phyloP scores from a whole-genome alignment of 2,797 vertebrate genomes.

The Urophycis tenuis region DNA sequence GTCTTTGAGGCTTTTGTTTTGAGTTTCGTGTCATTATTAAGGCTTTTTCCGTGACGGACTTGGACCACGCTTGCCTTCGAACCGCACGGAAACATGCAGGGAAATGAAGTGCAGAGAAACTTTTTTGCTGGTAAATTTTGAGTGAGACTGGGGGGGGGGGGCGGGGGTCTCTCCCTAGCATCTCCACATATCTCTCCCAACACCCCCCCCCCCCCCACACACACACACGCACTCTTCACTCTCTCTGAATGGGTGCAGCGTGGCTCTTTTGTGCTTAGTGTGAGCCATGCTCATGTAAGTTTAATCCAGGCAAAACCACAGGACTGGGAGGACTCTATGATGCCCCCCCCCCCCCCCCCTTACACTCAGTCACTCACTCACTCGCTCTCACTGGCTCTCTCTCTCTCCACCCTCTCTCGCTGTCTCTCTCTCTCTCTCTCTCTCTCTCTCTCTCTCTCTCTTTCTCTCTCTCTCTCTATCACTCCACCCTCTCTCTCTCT shows the following conservation, averaged over 20 bases:
- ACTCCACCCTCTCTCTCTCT: no score
- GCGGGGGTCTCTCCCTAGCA: conserved; percentile 42
- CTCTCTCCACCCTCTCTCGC: no score
- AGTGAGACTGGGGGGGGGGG: conserved; percentile 20
- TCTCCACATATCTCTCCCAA: conserved; percentile 60
- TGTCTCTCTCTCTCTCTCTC: not conserved
- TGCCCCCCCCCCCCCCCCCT: conserved; percentile 1
- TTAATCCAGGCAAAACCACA: conserved; percentile 60
- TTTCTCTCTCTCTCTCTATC: no score
- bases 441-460: no score
- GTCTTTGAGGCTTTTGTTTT: not conserved
- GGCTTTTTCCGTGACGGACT: not conserved
- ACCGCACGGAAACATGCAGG: not conserved
- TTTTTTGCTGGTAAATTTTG: not conserved
- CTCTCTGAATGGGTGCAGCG: conserved; percentile 34
- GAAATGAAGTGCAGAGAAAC: not conserved
- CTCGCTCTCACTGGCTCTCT: no score
- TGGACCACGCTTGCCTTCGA: not conserved
- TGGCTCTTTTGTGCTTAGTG: conserved; percentile 51
- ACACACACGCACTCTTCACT: conserved; percentile 7
- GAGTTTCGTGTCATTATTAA: not conserved
- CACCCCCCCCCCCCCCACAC: conserved; percentile 33
- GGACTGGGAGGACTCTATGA: conserved; percentile 46
- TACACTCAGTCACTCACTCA: no score
- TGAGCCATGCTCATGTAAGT: conserved; percentile 65